These are phyloP conservation scores for Noctua comes DNA, from an alignment of 2,888 invertebrate genomes.

Conservation along the genomic window DNA sequence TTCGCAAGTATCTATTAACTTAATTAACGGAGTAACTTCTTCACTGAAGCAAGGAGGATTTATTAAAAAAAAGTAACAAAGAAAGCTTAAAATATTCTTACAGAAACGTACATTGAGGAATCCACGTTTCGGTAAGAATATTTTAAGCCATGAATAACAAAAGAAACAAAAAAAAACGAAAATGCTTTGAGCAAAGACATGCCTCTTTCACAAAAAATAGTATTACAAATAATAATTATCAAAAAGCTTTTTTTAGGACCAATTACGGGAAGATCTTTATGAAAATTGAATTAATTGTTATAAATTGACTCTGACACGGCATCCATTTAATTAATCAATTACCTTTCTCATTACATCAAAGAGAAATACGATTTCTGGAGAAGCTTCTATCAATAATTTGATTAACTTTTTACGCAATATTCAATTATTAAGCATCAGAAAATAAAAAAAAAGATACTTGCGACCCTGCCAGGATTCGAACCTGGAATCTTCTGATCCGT, in stretches of 20 bases:
- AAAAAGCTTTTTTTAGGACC: slow-evolving; percentile 28
- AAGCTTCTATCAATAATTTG: slow-evolving; percentile 30
- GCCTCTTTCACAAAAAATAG: neutral
- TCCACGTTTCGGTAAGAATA: neutral
- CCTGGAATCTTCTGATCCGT: slow-evolving; percentile 93
- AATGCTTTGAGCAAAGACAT: neutral
- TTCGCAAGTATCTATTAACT: neutral
- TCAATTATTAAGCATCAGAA: slow-evolving; percentile 3
- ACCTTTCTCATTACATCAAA: slow-evolving; percentile 33
- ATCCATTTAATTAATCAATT: slow-evolving; percentile 52
- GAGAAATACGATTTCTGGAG: slow-evolving; percentile 33
- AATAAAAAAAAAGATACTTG: slow-evolving; percentile 56
- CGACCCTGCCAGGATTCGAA: slow-evolving; percentile 92
- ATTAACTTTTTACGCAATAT: neutral
- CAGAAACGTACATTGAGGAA: neutral
- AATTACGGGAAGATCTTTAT: slow-evolving; percentile 26
- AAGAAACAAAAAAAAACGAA: neutral
- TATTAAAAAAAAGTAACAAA: neutral
- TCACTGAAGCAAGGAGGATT: neutral
- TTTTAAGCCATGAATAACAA: neutral
- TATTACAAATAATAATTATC: slow-evolving; percentile 14
- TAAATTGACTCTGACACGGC: slow-evolving; percentile 35
- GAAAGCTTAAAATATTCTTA: neutral
- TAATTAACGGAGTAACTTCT: neutral
- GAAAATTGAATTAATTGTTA: slow-evolving; percentile 53